Evolutionary conservation across 2,888 invertebrate species (phyloP), one percentile per base, ranked within the genome.

Genomic region (Aphelenchoides bicaudatus): DNA sequence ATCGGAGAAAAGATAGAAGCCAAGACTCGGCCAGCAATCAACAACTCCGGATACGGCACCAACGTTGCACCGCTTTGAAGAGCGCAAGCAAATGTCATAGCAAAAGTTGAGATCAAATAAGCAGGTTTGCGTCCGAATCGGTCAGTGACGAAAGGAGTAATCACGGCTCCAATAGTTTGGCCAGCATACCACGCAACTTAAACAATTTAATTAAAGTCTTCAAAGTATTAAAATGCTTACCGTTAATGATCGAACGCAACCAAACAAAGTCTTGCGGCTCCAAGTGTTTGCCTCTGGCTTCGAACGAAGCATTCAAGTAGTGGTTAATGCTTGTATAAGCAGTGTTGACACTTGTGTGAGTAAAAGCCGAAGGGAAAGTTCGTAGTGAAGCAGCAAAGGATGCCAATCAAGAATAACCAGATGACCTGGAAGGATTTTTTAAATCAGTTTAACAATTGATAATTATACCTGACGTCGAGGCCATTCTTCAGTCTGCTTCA

Each of bases 1-100:
- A 75, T 65, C 3, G 75, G 75, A 8, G 75, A 75, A 60, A 75
- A 75, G 39, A 71, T 63, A 28, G 75, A 70, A 6, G 73, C 71
- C 34, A 75, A 56, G 3, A 75, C 50, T 25, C 75, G 61, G 16
- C 74, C 74, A 23, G 62, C 30, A 39, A 75, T 64, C 34, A 75
- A 52, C 28, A 70, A 23, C 50, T 74, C 74, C 5, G 73, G 72
- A 34, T 72, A 75, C n/a, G 68, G 65, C n/a, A 68, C 68, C 29
- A 71, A 60, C 21, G 72, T 68, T 25, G 74, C 66, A n/a, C 66
- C 31, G 59, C 65, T 66, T 49, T 75, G 75, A 38, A 75, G 52
- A 8, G 62, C 68, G 46, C 71, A 73, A n/a, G 75, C 73, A 4
- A 67, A 49, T 3, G 74, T 73, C 75, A 75, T 75, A 63, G 66